These are phyloP conservation scores for Sialis lutaria DNA, from an alignment of 2,888 invertebrate genomes.

Conservation along the genomic window DNA sequence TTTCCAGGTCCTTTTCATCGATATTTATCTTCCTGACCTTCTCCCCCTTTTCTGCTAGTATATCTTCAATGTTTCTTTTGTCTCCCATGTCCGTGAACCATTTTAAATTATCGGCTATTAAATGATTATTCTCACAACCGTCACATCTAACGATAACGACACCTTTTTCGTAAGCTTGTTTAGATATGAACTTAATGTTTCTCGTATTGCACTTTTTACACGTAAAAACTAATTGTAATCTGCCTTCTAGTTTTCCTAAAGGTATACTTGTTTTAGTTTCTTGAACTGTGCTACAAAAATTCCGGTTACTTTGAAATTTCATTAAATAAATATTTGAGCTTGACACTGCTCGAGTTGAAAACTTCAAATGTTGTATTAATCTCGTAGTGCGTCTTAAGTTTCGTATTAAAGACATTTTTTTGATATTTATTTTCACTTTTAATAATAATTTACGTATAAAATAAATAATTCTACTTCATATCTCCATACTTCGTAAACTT, in stretches of 20 bases:
- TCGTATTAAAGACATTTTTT: no score
- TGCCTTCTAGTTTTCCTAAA: slow-evolving; percentile 28
- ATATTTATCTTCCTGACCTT: slow-evolving; percentile 40
- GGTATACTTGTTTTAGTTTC: slow-evolving; percentile 2
- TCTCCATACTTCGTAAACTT: no score
- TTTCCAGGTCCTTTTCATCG: slow-evolving; percentile 10
- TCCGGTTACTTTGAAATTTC: not conserved
- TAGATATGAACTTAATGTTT: slow-evolving; percentile 67
- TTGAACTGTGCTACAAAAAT: not conserved
- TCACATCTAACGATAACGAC: slow-evolving; percentile 84
- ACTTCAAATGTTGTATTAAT: no score
- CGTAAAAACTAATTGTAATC: slow-evolving; percentile 60
- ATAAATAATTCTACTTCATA: no score
- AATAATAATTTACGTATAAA: no score
- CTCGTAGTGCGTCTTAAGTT: no score
- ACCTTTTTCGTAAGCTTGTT: slow-evolving; percentile 69
- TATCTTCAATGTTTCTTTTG: slow-evolving; percentile 76
- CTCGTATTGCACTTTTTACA: slow-evolving; percentile 75
- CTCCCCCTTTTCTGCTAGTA: slow-evolving; percentile 77
- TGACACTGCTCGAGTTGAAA: no score
- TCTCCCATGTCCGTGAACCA: slow-evolving; percentile 77
- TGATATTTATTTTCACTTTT: no score
- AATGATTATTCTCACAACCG: slow-evolving; percentile 75
- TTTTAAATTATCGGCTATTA: slow-evolving; percentile 90
- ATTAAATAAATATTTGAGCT: not conserved